Evolutionary conservation across 2,113 vertebrate species (phyloP), one percentile per base, ranked within the genome.

Genomic region (Eulacestoma nigropectus): DNA sequence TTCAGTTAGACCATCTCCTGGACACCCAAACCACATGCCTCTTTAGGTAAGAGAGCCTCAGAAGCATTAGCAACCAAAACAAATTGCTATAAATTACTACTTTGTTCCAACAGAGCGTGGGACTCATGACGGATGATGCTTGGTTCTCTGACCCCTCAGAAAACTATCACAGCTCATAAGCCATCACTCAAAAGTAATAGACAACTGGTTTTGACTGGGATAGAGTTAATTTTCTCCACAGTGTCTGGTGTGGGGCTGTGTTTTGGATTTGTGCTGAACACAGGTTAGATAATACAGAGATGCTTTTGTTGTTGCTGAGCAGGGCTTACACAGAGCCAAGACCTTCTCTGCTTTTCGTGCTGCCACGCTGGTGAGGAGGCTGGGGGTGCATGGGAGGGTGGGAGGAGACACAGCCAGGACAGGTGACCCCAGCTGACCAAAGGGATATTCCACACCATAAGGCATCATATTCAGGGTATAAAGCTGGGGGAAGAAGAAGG

Each of bases 361-460:
- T 41, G 7, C 62, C 30, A 41, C 0, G 0, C 3, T 47, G 11
- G n/a, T 26, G 3, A 75, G 69, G 25, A 27, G 39, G 13, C 17
- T 46, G 60, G 39, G 12, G 7, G 7, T 46, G 19, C 33, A 20
- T 20, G n/a, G 46, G 11, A 55, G 30, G 5, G 1, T 68, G 70
- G 53, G 63, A 69, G 41, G 14, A 47, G 39, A 53, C 20, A 60
- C 10, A 83, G n/a, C 14, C 0, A 1, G 21, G 11, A 69, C 47
- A 83, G 26, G 11, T 32, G 55, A 76, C 26, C 41, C 26, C 8
- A 35, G 1, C 2, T 27, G 17, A 76, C 30, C 30, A 62, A 35
- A 62, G 47, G 10, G 13, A 33, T 62, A 49, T 29, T 62, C 41
- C 47, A 55, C 0, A 55, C 8, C 14, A 22, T 19, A 27, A 7